Base-by-base conservation (phyloP, 2,797 vertebrate species). In the Falco columbarius region DNA sequence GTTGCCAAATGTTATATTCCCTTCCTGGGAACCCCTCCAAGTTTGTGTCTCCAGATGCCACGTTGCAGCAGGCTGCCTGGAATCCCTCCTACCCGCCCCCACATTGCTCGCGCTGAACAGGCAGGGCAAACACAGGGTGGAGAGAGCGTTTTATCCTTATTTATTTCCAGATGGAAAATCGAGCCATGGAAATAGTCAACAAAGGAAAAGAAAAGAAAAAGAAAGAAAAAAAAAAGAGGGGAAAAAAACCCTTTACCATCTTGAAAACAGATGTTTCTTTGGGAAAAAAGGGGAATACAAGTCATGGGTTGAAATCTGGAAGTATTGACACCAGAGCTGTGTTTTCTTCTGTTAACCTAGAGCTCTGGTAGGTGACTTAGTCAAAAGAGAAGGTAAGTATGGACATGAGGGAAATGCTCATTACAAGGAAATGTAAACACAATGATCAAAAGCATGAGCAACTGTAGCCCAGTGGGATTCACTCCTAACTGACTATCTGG, bases 1-100 rank as follows among this genome's bases (percentile, higher is more conserved):
- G 61, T 85, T 95, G 94, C 93, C 96, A 95, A 95, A 94, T 95
- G 72, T 82, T 95, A 81, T 85, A 92, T 83, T 96, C 74, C 82
- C 27, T 96, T 95, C 95, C 96, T 90, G 96, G 96, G 96, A 96
- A 96, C 3, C 62, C 80, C 93, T 96, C 97, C 97, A 96, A 97
- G 87, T 95, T 87, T 89, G 74, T 19, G 17, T 96, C 92, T 96
- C 96, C 95, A 96, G 96, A 97, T 97, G 96, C 92, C 81, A 95
- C 81, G 47, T 55, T 94, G 95, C 92, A 97, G 94, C 81, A 92
- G 71, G 86, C 94, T 95, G 95, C 86, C 88, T 94, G 93, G 94
- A 95, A 97, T 93, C 77, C 88, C 93, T 95, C 86, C 94, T 94
- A 77, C 94, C 77, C 49, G 23, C 92, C 90, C 95, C 81, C 86